These are phyloP conservation scores for Spea bombifrons DNA, from an alignment of 2,113 vertebrate genomes.

Conservation along the genomic window DNA sequence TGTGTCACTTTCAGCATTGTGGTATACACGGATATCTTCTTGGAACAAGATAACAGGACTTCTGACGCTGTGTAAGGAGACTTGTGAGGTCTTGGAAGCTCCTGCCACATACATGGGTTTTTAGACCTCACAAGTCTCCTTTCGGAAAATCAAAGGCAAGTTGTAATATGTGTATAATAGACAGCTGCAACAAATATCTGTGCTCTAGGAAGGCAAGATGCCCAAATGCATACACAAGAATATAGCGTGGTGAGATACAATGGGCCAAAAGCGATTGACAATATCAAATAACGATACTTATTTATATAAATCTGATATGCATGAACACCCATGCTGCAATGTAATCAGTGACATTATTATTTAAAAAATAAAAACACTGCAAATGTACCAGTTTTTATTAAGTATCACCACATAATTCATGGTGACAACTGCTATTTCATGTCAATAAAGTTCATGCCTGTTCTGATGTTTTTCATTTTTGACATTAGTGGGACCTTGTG, in stretches of 20 bases:
- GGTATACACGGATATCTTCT: background rate
- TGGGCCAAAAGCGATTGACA: no score
- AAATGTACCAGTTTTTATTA: no score
- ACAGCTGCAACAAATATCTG: constrained; percentile 36
- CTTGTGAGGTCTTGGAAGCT: constrained; percentile 28
- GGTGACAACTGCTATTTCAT: no score
- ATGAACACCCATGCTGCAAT: no score
- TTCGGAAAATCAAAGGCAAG: constrained; percentile 21
- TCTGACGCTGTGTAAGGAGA: background rate
- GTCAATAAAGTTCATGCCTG: no score
- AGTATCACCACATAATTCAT: no score
- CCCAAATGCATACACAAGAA: background rate
- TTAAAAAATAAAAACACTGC: no score
- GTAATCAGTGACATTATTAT: no score
- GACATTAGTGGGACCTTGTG: no score
- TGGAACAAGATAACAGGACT: constrained; percentile 29
- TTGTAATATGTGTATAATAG: constrained; percentile 17
- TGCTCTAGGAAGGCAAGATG: constrained; percentile 1
- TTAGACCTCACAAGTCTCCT: constrained; percentile 34
- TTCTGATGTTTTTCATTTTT: no score
- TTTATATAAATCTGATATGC: no score
- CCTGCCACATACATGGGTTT: constrained; percentile 12
- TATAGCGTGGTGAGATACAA: background rate
- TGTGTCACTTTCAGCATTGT: background rate
- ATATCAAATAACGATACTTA: no score